These are phyloP conservation scores for Vespertilio murinus DNA, from an alignment of 2,797 vertebrate species.

Conservation along the genomic window DNA sequence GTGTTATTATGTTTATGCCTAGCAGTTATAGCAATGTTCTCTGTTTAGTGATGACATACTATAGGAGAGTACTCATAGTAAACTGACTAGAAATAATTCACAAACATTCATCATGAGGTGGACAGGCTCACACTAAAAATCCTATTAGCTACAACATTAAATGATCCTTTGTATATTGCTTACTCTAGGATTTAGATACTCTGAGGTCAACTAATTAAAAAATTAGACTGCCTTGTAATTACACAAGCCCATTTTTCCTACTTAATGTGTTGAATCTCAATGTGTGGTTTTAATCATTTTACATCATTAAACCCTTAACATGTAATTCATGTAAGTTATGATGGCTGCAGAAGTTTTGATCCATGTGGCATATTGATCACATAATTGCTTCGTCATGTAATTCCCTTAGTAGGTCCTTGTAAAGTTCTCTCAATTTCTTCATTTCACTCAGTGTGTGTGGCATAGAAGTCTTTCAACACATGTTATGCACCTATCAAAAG, in stretches of 20 bases:
- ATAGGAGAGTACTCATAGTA: conserved; percentile 63
- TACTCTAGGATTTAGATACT: conserved; percentile 46
- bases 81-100: conserved; percentile 74
- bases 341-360: conserved; percentile 1
- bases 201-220: conserved; percentile 36
- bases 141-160: conserved; percentile 59
- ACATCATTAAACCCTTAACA: not conserved
- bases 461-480: conserved; percentile 50
- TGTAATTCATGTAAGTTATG: conserved; percentile 1
- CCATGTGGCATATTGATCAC: not conserved
- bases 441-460: conserved; percentile 28
- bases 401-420: conserved; percentile 38
- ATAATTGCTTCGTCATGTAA: not conserved
- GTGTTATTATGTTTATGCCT: conserved; percentile 78
- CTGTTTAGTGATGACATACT: conserved; percentile 79
- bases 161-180: conserved; percentile 54
- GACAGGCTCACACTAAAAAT: conserved; percentile 62
- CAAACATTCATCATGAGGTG: conserved; percentile 58
- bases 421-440: conserved; percentile 36
- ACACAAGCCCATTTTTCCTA: not conserved
- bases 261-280: conserved; percentile 6
- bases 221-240: not conserved
- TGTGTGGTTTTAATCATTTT: conserved; percentile 57
- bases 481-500: conserved; percentile 61
- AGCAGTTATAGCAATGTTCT: conserved; percentile 70